Evolutionary conservation across 2,113 vertebrate species (phyloP).

Genomic region (Tor tambroides): DNA sequence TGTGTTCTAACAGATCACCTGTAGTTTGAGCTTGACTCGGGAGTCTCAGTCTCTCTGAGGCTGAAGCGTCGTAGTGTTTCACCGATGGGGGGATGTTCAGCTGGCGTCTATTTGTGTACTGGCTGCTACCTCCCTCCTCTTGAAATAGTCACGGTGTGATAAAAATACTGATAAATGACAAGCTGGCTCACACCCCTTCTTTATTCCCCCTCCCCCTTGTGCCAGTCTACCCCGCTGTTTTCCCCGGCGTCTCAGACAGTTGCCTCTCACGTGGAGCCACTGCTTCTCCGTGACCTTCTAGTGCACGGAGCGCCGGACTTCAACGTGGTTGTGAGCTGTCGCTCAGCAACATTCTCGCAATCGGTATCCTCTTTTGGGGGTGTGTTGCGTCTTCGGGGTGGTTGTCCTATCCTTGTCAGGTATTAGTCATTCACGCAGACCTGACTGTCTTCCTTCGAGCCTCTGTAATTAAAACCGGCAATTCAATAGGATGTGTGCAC

Average conservation of each 20-base stretch:
- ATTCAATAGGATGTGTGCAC: constrained; percentile 6
- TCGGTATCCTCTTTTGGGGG: constrained; percentile 14
- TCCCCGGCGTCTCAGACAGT: constrained; percentile 9
- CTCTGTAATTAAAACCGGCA: constrained; percentile 16
- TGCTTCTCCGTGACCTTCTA: constrained; percentile 19
- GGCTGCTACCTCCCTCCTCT: constrained; percentile 51
- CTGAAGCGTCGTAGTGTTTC: constrained; percentile 28
- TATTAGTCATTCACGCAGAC: constrained; percentile 15
- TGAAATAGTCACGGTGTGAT: constrained; percentile 61
- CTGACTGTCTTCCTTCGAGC: not conserved
- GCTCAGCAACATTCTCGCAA: constrained; percentile 11
- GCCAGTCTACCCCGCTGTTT: constrained; percentile 41
- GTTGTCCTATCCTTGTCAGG: constrained; percentile 20
- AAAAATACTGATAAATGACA: constrained; percentile 65
- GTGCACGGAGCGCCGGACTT: not conserved
- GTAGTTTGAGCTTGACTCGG: not conserved
- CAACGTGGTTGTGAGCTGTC: constrained; percentile 3
- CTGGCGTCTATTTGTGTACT: constrained; percentile 61
- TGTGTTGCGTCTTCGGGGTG: not conserved
- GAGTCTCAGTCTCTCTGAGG: not conserved
- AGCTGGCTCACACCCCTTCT: constrained; percentile 54
- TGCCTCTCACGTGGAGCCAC: not conserved
- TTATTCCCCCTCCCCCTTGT: constrained; percentile 50
- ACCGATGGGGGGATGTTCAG: constrained; percentile 54
- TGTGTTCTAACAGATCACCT: not conserved